phyloP scores from a whole-genome alignment of 2,113 vertebrate genomes.

The Dryoscopus gambensis region DNA sequence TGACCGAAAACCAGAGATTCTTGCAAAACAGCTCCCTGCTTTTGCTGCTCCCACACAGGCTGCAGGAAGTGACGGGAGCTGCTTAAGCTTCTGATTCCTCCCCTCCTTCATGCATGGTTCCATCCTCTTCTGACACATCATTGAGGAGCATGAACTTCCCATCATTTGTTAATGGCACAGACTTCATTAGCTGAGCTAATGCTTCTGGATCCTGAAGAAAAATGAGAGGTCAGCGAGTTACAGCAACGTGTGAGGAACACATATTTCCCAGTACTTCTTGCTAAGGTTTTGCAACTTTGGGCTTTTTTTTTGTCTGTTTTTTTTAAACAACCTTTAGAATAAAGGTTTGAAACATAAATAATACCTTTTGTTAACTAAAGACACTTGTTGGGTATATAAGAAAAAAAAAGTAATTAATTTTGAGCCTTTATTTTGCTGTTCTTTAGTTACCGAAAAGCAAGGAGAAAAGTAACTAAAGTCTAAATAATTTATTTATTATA shows the following conservation, averaged over 20 bases:
- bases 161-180: slow-evolving; percentile 87
- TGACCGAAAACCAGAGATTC: slow-evolving; percentile 11
- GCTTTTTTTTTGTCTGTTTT: not conserved
- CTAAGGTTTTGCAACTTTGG: not conserved
- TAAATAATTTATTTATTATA: not conserved
- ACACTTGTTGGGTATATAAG: not conserved
- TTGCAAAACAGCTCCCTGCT: not conserved
- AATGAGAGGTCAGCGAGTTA: not conserved
- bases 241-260: not conserved
- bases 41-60: not conserved
- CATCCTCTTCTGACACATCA: slow-evolving; percentile 69
- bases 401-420: not conserved
- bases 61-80: not conserved
- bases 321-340: not conserved
- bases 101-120: slow-evolving; percentile 60
- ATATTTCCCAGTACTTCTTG: not conserved
- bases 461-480: not conserved
- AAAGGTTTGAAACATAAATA: not conserved
- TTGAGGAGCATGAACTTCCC: slow-evolving; percentile 92
- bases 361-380: not conserved
- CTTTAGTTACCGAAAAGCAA: not conserved
- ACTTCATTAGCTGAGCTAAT: slow-evolving; percentile 89
- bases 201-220: slow-evolving; percentile 87
- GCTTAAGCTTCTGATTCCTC: slow-evolving; percentile 91
- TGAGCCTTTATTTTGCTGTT: not conserved